A percentile compares a stretch with the other conserved stretches of the same genome.
Conservation (phyloP, 2,888 invertebrate genomes). For the Geotrupes spiniger region DNA sequence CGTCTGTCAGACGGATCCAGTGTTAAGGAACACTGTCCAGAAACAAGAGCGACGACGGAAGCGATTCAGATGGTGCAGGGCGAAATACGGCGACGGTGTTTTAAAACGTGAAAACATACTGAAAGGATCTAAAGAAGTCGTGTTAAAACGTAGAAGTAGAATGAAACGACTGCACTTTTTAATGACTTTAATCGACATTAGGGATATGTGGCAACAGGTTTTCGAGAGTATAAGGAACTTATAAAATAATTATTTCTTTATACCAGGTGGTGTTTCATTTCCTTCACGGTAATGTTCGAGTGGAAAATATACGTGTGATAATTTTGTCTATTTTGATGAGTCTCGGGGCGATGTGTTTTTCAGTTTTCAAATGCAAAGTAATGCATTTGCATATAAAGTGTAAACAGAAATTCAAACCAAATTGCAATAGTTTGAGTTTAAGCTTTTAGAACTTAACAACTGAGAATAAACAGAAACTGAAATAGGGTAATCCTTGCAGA, state of each 20-base stretch:
- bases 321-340: too few relatives aligned
- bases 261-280: too few relatives aligned
- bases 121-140: constrained; percentile 11
- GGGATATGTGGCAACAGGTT: constrained; percentile 18
- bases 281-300: too few relatives aligned
- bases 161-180: constrained; percentile 13
- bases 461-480: too few relatives aligned
- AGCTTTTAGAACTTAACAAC: too few relatives aligned
- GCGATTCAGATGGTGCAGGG: constrained; percentile 17
- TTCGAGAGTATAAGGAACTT: constrained; percentile 9
- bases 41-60: constrained; percentile 13
- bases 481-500: too few relatives aligned
- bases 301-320: too few relatives aligned
- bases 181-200: constrained; percentile 10
- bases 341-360: too few relatives aligned
- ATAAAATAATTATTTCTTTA: not conserved
- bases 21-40: constrained; percentile 7
- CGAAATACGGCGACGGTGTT: constrained; percentile 16
- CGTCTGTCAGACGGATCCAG: constrained; percentile 13
- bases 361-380: too few relatives aligned
- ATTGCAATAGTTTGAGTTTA: too few relatives aligned
- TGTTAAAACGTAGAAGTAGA: constrained; percentile 11
- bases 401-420: too few relatives aligned
- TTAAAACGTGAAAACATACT: constrained; percentile 8
- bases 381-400: too few relatives aligned